Conservation (phyloP, 2,113 vertebrate genomes). For the Callaeas wilsoni region DNA sequence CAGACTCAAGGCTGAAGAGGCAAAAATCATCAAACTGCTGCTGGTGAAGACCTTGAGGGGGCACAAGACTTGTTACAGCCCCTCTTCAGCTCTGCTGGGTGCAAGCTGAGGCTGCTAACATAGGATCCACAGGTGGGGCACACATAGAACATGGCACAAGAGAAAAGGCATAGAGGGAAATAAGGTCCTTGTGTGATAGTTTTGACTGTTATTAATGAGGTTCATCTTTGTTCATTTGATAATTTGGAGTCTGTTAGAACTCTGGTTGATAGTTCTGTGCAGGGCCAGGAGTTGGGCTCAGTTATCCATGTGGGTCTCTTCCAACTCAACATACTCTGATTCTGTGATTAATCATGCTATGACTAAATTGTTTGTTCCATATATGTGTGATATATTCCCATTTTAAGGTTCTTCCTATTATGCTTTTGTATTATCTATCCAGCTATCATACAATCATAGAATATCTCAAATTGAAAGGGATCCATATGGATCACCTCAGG, state of each 20-base stretch:
- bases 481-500: not conserved
- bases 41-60: fast-evolving
- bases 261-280: not conserved
- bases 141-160: fast-evolving
- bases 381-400: not conserved
- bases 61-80: not conserved
- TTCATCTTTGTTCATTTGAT: not conserved
- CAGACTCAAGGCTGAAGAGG: fast-evolving
- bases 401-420: not conserved
- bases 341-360: not conserved
- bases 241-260: not conserved
- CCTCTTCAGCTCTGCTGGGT: not conserved
- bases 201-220: not conserved
- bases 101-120: not conserved
- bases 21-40: not conserved
- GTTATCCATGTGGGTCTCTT: not conserved
- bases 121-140: not conserved
- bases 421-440: not conserved
- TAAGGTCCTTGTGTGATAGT: not conserved
- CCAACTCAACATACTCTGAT: not conserved
- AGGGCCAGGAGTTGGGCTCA: not conserved
- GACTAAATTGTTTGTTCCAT: not conserved
- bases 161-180: not conserved
- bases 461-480: not conserved
- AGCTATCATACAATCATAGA: not conserved